Evolutionary conservation across 2,797 vertebrate species (phyloP).

Genomic region (Oreochromis grahami): DNA sequence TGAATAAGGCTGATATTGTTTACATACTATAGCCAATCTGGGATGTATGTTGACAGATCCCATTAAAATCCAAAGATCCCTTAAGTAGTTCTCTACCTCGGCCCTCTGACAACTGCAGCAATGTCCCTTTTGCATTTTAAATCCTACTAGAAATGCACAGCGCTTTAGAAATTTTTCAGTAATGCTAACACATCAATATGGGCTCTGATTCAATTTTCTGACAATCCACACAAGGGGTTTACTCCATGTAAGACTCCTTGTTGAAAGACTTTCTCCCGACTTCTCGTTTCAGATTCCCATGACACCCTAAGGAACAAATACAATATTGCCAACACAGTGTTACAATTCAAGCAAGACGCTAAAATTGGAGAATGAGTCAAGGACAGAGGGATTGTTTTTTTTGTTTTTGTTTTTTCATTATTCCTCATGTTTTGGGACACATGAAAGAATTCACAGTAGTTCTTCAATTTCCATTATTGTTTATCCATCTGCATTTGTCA

Average conservation of each 20-base stretch:
- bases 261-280: conserved; percentile 48
- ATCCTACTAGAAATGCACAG: conserved; percentile 31
- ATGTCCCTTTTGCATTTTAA: conserved; percentile 44
- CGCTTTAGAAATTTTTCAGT: conserved; percentile 50
- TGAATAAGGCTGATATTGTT: not conserved
- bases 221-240: conserved; percentile 58
- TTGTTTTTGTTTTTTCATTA: not conserved
- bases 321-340: conserved; percentile 32
- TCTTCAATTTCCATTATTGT: not conserved
- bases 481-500: not conserved
- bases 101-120: conserved; percentile 27
- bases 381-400: not conserved
- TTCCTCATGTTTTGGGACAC: conserved; percentile 5
- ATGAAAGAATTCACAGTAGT: not conserved
- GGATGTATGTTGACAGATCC: conserved; percentile 33
- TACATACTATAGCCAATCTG: conserved; percentile 9
- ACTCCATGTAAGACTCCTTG: conserved; percentile 30
- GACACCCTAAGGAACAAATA: conserved; percentile 46
- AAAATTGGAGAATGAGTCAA: conserved; percentile 32
- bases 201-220: conserved; percentile 60
- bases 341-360: conserved; percentile 9
- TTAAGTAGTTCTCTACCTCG: conserved; percentile 49
- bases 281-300: conserved; percentile 48
- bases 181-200: conserved; percentile 37
- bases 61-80: conserved; percentile 47